These are phyloP conservation scores for Oasisia sp. DNA, from an alignment of 2,888 invertebrate species.

Conservation along the genomic window DNA sequence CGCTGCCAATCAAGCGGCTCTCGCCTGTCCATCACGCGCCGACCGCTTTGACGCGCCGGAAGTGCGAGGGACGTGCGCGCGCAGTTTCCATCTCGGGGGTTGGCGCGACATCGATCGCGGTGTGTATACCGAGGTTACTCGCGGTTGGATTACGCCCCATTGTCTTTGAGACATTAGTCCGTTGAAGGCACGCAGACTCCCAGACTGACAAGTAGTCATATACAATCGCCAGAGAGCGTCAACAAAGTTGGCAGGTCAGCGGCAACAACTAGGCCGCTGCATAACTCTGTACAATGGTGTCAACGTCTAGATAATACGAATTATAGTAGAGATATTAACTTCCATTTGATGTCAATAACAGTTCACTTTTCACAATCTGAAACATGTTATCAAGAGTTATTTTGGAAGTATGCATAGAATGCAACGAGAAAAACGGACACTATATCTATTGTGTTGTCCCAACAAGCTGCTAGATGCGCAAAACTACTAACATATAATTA, in stretches of 20 bases:
- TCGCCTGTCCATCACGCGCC: neutral
- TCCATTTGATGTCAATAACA: neutral
- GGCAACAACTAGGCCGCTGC: neutral
- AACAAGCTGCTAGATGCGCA: too few species aligned
- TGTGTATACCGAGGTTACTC: neutral
- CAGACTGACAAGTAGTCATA: neutral
- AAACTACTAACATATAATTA: too few species aligned
- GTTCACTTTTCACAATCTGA: neutral
- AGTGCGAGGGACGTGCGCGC: neutral
- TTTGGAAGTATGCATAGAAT: too few species aligned
- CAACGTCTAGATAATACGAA: neutral
- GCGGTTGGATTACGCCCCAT: neutral
- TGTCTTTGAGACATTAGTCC: slow-evolving; percentile 1
- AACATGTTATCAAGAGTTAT: neutral
- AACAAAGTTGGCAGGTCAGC: neutral
- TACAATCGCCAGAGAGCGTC: neutral
- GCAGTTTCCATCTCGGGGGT: neutral
- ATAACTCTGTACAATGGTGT: neutral
- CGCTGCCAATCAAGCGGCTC: neutral
- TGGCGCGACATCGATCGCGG: neutral
- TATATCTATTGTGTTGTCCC: too few species aligned
- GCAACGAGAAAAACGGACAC: too few species aligned
- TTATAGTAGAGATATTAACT: neutral
- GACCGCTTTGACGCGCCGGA: neutral
- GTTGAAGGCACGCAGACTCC: neutral